A percentile compares a stretch with the other conserved stretches of the same genome.
Evolutionary conservation across 2,888 invertebrate genomes (phyloP).

Genomic region (Trissolcus japonicus): DNA sequence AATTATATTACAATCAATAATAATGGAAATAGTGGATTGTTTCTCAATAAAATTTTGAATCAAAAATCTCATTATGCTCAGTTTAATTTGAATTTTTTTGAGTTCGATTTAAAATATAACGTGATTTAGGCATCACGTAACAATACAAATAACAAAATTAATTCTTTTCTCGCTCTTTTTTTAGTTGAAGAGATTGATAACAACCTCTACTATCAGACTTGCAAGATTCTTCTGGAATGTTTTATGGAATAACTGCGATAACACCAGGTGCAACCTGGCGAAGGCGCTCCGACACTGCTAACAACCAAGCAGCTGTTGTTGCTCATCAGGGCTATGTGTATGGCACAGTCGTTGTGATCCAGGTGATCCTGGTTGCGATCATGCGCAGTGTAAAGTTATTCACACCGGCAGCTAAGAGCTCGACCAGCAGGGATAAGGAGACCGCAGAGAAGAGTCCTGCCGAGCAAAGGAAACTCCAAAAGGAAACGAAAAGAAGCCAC

Average conservation of each 20-base stretch:
- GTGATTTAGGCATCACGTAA: no score
- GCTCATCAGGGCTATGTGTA: conserved; percentile 85
- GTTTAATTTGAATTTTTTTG: no score
- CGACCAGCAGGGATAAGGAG: conserved; percentile 78
- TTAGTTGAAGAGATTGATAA: conserved; percentile 85
- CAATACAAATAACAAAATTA: no score
- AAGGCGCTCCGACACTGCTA: conserved; percentile 67
- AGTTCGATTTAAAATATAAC: no score
- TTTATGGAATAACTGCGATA: conserved; percentile 77
- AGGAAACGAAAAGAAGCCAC: conserved; percentile 80
- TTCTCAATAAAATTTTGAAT: no score
- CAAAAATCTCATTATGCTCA: no score
- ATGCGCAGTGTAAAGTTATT: conserved; percentile 84
- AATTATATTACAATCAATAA: no score
- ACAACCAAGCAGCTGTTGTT: conserved; percentile 77
- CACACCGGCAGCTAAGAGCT: conserved; percentile 75
- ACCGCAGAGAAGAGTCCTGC: conserved; percentile 40
- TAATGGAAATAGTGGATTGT: no score
- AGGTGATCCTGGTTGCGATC: conserved; percentile 85
- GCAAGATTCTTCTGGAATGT: conserved; percentile 82
- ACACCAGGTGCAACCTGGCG: conserved; percentile 69
- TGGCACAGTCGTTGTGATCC: conserved; percentile 82
- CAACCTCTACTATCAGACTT: conserved; percentile 82
- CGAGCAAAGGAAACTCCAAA: conserved; percentile 77
- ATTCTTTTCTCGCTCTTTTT: no score